Conservation (phyloP, 2,888 invertebrate species). For the Psylliodes chrysocephalus region DNA sequence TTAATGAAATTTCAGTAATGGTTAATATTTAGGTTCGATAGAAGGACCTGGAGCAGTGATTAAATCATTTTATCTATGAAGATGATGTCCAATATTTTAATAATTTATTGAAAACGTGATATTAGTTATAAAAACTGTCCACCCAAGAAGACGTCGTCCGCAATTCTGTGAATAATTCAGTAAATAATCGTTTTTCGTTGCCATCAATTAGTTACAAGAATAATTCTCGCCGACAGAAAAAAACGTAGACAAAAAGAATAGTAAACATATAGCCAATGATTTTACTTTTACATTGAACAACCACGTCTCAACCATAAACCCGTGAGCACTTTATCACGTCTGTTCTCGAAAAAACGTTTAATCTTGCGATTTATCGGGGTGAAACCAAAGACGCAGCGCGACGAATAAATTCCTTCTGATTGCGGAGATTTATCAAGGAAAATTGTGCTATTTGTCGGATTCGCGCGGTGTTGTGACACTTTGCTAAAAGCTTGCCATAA, state of each 20-base stretch:
- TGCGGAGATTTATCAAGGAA: conserved; percentile 43
- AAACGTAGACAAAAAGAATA: neutral
- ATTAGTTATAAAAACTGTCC: too few relatives aligned
- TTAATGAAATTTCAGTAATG: too few relatives aligned
- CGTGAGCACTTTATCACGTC: neutral
- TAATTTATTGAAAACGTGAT: too few relatives aligned
- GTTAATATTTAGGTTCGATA: too few relatives aligned
- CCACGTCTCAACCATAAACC: neutral
- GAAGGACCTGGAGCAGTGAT: too few relatives aligned
- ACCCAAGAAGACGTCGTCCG: too few relatives aligned
- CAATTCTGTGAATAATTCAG: too few relatives aligned
- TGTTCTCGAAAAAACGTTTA: neutral
- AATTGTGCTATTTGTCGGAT: conserved; percentile 47
- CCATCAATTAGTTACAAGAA: too few relatives aligned
- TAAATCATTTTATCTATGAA: too few relatives aligned
- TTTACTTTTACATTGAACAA: neutral
- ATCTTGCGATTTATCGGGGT: conserved; percentile 25
- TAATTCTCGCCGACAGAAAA: neutral
- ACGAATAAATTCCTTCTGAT: conserved; percentile 43
- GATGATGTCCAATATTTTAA: too few relatives aligned
- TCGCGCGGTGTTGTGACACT: conserved; percentile 44
- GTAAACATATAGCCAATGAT: neutral
- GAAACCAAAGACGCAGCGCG: conserved; percentile 32
- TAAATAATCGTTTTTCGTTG: too few relatives aligned
- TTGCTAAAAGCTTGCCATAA: conserved; percentile 40